These are phyloP conservation scores for Cirrhinus molitorella DNA, from an alignment of 2,797 vertebrate species.

Conservation along the genomic window DNA sequence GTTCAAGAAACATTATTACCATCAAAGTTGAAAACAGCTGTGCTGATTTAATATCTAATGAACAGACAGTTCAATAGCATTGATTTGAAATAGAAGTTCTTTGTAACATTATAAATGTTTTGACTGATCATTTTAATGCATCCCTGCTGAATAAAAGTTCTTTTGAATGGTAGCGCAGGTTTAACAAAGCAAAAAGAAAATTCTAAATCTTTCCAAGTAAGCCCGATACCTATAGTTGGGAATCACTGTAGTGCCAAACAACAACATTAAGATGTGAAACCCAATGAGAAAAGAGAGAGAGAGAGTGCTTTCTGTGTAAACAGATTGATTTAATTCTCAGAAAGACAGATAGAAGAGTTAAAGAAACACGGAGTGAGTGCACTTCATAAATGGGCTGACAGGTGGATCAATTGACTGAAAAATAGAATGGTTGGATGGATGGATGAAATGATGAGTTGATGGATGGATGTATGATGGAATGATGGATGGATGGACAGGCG, in stretches of 20 bases:
- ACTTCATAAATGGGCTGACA: conserved; percentile 16
- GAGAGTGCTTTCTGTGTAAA: conserved; percentile 37
- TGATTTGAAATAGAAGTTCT: background rate
- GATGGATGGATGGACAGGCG: conserved; percentile 27
- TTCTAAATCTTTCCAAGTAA: background rate
- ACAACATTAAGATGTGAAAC: conserved; percentile 8
- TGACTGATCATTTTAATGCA: background rate
- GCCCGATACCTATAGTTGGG: too few species aligned
- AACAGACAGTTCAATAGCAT: background rate
- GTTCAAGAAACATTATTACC: background rate
- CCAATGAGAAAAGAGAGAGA: conserved; percentile 18
- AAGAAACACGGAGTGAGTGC: conserved; percentile 7
- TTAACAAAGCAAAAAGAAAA: background rate
- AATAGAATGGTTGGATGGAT: conserved; percentile 21
- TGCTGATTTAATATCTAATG: background rate
- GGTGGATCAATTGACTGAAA: conserved; percentile 34
- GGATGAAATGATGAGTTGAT: conserved; percentile 12
- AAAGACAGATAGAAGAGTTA: conserved; percentile 24
- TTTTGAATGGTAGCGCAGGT: background rate
- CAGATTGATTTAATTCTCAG: conserved; percentile 31
- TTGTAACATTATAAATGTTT: background rate
- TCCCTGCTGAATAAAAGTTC: background rate
- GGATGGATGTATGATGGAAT: conserved; percentile 22
- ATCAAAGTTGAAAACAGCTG: background rate
- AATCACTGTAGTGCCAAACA: conserved; percentile 20